These are phyloP conservation scores for Cossypha dichroa DNA, from an alignment of 2,797 vertebrate species.

Conservation along the genomic window DNA sequence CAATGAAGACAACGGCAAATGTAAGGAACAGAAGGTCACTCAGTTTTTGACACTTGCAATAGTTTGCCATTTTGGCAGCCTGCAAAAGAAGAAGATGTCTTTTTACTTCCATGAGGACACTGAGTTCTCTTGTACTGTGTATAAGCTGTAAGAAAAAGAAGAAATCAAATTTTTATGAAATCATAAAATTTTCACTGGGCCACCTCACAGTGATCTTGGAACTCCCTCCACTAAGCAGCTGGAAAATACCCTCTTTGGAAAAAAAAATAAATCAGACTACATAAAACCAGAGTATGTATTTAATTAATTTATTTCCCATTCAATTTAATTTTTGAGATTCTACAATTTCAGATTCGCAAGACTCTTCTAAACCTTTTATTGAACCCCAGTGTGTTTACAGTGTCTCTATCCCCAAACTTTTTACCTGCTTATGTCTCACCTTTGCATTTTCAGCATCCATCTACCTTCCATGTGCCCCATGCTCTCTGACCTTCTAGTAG, in stretches of 20 bases:
- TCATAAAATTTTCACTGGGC: not conserved
- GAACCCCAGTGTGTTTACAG: not conserved
- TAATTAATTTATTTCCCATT: not conserved
- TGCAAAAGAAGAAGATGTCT: constrained; percentile 74
- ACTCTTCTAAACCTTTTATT: not conserved
- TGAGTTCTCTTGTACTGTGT: constrained; percentile 4
- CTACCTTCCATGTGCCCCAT: not conserved
- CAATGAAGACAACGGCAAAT: constrained; percentile 94
- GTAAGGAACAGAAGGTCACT: constrained; percentile 94
- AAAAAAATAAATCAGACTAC: not conserved
- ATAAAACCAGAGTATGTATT: not conserved
- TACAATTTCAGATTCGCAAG: not conserved
- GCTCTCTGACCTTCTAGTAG: not conserved
- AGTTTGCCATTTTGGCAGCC: constrained; percentile 99
- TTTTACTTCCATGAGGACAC: constrained; percentile 43
- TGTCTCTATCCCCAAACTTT: not conserved
- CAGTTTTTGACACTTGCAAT: constrained; percentile 96
- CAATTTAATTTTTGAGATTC: not conserved
- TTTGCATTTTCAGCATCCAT: not conserved
- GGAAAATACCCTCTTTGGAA: not conserved
- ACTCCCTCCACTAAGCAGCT: not conserved
- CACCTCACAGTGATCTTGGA: not conserved
- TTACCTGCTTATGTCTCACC: not conserved
- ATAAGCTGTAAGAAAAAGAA: not conserved
- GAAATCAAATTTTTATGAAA: not conserved